Base-by-base conservation (phyloP, 2,113 vertebrate species). In the Pachypanchax playfairii region DNA sequence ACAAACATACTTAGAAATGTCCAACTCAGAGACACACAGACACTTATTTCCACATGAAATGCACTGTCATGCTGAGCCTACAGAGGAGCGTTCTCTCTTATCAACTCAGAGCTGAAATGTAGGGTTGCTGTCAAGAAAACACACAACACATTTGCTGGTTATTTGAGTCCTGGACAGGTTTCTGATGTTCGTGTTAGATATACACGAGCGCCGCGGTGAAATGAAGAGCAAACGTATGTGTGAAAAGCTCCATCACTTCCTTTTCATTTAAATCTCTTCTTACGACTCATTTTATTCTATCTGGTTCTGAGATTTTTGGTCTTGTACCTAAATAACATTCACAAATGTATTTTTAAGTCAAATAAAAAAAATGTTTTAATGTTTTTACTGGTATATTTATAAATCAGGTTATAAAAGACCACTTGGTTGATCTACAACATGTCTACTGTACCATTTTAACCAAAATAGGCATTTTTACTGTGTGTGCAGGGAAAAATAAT, bases 91-190 rank as follows among this genome's bases (percentile, higher is more conserved):
- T 24, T 36, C 54, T 62, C 29, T 29, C 55, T 73, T 59, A 56
- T 80, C 73, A 63, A 28, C 57, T 62, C 42, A 7, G 18, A 53
- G 42, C 47, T 56, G 22, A 75, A 79, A 86, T 29, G 70, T 20
- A 29, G 39, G 38, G 41, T 15, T 36, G 38, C 49, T 75, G 62
- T 81, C 53, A 58, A 24, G 64, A 58, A 59, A 51, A 50, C 46
- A 59, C 53, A 20, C 49, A 22, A 44, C 54, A 52, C 63, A 60
- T 59, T 22, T 13, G 18, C 13, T 24, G 44, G 26, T 49, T 14
- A 43, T 29, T 21, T 55, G 48, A 59, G 56, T 50, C 29, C 39
- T 43, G 22, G 24, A 31, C 53, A 56, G 41, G 20, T 47, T 66
- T 79, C 26, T 53, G 29, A 54, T 24, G 13, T 65, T 62, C 64